Base-by-base conservation (phyloP, 2,888 invertebrate species). In the Elysia crispata region DNA sequence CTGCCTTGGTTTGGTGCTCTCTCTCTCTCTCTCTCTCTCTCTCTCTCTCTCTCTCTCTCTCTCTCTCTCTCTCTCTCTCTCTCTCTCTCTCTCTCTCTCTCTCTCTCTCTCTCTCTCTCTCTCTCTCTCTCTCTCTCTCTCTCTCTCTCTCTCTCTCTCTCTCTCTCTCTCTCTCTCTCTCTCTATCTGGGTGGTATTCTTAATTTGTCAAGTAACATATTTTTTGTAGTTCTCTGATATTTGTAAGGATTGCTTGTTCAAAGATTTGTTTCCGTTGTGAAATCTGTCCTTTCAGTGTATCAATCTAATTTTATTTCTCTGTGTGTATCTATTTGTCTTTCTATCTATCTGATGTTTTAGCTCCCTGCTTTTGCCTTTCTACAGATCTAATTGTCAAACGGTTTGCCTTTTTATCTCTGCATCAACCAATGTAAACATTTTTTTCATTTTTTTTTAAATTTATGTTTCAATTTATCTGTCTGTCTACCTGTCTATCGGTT, bases 21-120 rank as follows among this genome's bases (percentile, higher is more conserved):
- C 49, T 8, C 1, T 23, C 11, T 20, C 66, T 25, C 15, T 28
- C 41, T 28, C 23, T 49, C 66, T 66, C 66, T 76, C 49, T 49
- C 49, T 66, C 49, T 66, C 49, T 41, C 50, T 50, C 69, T 69
- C 69, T 31, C 30, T 18, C 50, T 54, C 33, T 57, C 50, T 77
- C 50, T 77, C 25, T 69, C 77, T 49, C 28, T 54, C n/a, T 50
- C 69, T 67, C n/a, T 67, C 3, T 77, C 77, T 67, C 30, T 28
- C 50, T 50, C 23, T 28, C 11, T 67, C 54, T 69, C 13, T 69
- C 54, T 69, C 28, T 77, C 54, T 67, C 33, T 28, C 33, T 77
- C 18, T 50, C 31, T 69, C 1, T 69, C 50, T 33, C 1, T 64
- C 30, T 30, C 25, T 11, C 20, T 66, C 6, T 76, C 30, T 64